Conservation (phyloP, 2,113 vertebrate species). For the Raja brachyura region DNA sequence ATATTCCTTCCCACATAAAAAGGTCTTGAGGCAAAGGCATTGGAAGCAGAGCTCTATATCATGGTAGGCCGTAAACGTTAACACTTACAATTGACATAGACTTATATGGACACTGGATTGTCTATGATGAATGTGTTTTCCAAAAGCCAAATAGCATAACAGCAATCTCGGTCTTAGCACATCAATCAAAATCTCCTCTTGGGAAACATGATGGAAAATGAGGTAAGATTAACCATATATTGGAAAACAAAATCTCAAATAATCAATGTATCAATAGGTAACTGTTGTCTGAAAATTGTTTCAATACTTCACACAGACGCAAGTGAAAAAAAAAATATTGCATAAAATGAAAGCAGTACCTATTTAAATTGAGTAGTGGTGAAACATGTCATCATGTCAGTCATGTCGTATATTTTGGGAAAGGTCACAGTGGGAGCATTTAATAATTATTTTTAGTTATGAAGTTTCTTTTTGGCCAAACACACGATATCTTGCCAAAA, state of each 20-base stretch:
- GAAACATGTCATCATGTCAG: not conserved
- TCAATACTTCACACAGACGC: not conserved
- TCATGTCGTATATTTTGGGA: not conserved
- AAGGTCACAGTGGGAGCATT: not conserved
- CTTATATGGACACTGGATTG: not conserved
- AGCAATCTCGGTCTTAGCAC: not conserved
- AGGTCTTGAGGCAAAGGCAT: no score
- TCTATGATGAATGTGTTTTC: not conserved
- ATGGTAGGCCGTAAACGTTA: no score
- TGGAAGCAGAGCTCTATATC: no score
- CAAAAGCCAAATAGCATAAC: not conserved
- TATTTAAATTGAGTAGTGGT: not conserved
- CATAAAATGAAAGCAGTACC: not conserved
- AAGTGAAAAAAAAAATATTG: not conserved
- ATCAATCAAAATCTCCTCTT: not conserved
- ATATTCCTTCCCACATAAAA: no score
- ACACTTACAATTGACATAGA: not conserved
- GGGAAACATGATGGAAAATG: not conserved
- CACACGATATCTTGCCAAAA: slow-evolving; percentile 7
- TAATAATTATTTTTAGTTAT: slow-evolving; percentile 21
- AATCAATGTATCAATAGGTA: not conserved
- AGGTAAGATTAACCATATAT: not conserved
- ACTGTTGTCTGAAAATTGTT: not conserved
- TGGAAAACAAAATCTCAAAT: not conserved
- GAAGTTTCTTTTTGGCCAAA: not conserved